These are phyloP conservation scores for Heliconius congener DNA, from an alignment of 1,140 invertebrate genomes.

Conservation along the genomic window DNA sequence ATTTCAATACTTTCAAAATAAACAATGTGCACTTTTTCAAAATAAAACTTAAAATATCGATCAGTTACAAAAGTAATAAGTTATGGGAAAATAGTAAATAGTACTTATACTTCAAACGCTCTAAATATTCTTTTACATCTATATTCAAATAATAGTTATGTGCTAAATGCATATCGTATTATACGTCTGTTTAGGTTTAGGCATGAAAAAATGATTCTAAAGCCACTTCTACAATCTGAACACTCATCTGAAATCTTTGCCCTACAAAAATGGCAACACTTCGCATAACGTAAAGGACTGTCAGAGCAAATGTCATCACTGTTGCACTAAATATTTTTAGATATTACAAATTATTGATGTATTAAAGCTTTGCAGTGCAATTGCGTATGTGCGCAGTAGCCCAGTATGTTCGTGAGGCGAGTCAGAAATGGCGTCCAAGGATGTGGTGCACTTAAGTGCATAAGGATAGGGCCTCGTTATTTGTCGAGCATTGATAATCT, in stretches of 20 bases:
- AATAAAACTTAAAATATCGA: too few relatives aligned
- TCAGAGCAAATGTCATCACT: conserved; percentile 47
- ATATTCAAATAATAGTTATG: too few relatives aligned
- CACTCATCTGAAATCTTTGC: not conserved
- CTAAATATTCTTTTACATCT: too few relatives aligned
- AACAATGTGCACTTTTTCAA: too few relatives aligned
- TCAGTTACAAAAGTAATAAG: too few relatives aligned
- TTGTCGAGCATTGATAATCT: conserved; percentile 57
- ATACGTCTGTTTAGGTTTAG: too few relatives aligned
- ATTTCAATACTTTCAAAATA: too few relatives aligned
- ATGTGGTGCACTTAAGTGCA: conserved; percentile 47
- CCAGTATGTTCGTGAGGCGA: conserved; percentile 56
- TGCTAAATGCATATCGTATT: too few relatives aligned
- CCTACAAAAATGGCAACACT: conserved; percentile 11
- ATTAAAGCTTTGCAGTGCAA: conserved; percentile 43
- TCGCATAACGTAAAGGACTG: conserved; percentile 16
- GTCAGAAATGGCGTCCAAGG: conserved; percentile 44
- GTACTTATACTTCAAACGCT: too few relatives aligned
- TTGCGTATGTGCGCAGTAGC: conserved; percentile 51
- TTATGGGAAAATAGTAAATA: too few relatives aligned
- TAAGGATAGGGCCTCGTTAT: conserved; percentile 43
- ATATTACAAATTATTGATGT: conserved; percentile 54
- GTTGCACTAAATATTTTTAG: conserved; percentile 55
- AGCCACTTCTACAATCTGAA: not conserved
- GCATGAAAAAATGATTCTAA: not conserved